A percentile compares a stretch with the other conserved stretches of the same genome.
Evolutionary conservation across 2,888 invertebrate species (phyloP).

Genomic region (Agrochola litura): DNA sequence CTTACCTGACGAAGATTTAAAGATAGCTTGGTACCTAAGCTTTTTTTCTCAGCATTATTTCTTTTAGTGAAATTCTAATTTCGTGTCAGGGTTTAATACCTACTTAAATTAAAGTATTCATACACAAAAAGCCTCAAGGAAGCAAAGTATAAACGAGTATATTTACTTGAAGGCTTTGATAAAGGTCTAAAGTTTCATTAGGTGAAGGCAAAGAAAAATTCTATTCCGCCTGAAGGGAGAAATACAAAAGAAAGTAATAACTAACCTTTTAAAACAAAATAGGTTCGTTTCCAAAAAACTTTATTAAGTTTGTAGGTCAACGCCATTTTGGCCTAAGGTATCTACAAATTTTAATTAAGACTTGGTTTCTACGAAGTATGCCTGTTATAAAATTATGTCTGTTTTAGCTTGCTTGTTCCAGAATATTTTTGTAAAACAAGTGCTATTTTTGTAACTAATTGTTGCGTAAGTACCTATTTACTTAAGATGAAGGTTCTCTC

Average conservation of each 20-base stretch:
- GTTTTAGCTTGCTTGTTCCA: background rate
- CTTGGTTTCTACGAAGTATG: constrained; percentile 8
- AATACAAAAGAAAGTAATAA: constrained; percentile 50
- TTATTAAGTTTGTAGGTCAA: constrained; percentile 46
- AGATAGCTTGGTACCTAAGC: background rate
- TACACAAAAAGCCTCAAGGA: constrained; percentile 12
- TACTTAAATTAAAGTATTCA: constrained; percentile 15
- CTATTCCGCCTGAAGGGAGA: constrained; percentile 44
- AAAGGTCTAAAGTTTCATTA: constrained; percentile 50
- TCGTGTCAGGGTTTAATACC: background rate
- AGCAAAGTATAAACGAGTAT: constrained; percentile 33
- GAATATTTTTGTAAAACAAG: constrained; percentile 19
- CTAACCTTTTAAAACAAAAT: constrained; percentile 53
- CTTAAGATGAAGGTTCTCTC: background rate
- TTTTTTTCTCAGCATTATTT: background rate
- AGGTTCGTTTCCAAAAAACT: constrained; percentile 31
- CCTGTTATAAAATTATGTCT: constrained; percentile 23
- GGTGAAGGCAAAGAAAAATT: constrained; percentile 32
- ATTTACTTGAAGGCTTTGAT: constrained; percentile 44
- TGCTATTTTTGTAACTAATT: constrained; percentile 11
- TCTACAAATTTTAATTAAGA: constrained; percentile 50
- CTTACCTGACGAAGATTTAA: background rate
- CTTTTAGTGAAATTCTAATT: background rate
- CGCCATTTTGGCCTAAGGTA: constrained; percentile 33
- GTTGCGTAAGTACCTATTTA: background rate